A percentile compares a stretch with the other conserved stretches of the same genome.
Conservation (phyloP, 2,113 vertebrate genomes). For the Pelecanus crispus region DNA sequence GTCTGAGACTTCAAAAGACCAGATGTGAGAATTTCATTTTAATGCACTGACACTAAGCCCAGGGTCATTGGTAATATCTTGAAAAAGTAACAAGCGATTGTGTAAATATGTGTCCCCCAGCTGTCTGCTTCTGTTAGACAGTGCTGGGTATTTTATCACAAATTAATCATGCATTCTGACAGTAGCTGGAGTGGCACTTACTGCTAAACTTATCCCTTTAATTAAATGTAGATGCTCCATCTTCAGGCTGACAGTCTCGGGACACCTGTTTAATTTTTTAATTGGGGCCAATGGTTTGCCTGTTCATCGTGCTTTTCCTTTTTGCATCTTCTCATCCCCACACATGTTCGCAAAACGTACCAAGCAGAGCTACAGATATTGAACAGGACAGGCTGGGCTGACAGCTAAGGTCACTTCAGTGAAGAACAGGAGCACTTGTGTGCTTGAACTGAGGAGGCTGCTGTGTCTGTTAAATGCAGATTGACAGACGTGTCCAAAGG, state of each 20-base stretch:
- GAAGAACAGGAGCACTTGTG: neutral
- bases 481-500: conserved; percentile 56
- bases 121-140: conserved; percentile 38
- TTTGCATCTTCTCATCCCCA: neutral
- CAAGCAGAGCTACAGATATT: conserved; percentile 15
- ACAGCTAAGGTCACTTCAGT: conserved; percentile 64
- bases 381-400: conserved; percentile 55
- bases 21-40: conserved; percentile 32
- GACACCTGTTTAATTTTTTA: conserved; percentile 59
- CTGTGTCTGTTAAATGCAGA: conserved; percentile 55
- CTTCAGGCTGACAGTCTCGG: conserved; percentile 61
- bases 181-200: conserved; percentile 54
- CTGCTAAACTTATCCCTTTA: conserved; percentile 61
- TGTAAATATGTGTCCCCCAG: conserved; percentile 51
- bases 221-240: conserved; percentile 63
- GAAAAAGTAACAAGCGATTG: conserved; percentile 56
- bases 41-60: conserved; percentile 24
- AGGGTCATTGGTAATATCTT: conserved; percentile 58
- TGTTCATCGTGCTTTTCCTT: neutral
- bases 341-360: neutral
- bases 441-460: conserved; percentile 47
- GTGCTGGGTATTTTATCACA: conserved; percentile 60
- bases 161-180: conserved; percentile 71
- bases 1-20: neutral
- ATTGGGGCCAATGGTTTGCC: conserved; percentile 41